Conservation (phyloP, 2,888 invertebrate species). For the Alloscopus bannaensis region DNA sequence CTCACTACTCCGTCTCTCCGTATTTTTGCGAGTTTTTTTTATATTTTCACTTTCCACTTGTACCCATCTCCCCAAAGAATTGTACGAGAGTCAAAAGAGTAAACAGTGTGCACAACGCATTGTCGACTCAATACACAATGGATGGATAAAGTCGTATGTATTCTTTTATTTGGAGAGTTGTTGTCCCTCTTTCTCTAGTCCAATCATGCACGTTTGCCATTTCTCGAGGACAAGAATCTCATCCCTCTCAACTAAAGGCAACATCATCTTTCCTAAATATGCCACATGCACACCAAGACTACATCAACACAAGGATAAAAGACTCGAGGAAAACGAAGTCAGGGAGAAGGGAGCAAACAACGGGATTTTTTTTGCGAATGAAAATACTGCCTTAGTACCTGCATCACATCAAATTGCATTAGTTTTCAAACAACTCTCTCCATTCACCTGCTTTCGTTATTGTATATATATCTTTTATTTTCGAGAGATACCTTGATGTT, state of each 20-base stretch:
- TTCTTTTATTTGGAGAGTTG: neutral
- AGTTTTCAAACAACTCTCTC: slow-evolving; percentile 29
- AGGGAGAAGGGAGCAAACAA: neutral
- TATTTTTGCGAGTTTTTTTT: neutral
- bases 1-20: slow-evolving; percentile 1
- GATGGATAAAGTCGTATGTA: neutral
- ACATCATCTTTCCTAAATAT: slow-evolving; percentile 14
- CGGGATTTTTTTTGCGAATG: neutral
- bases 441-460: slow-evolving; percentile 19
- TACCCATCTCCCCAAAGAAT: neutral
- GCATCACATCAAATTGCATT: slow-evolving; percentile 33
- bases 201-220: neutral
- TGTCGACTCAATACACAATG: slow-evolving; percentile 20
- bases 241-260: neutral
- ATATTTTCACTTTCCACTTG: neutral
- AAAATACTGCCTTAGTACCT: slow-evolving; percentile 2
- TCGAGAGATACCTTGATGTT: neutral
- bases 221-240: slow-evolving; percentile 5
- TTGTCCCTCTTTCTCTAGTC: slow-evolving; percentile 1
- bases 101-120: neutral
- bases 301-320: neutral
- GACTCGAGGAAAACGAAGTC: neutral
- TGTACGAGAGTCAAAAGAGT: neutral
- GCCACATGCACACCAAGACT: neutral
- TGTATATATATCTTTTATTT: neutral